phyloP scores from a whole-genome alignment of 2,888 invertebrate species.

The Chaetoderma sp. region DNA sequence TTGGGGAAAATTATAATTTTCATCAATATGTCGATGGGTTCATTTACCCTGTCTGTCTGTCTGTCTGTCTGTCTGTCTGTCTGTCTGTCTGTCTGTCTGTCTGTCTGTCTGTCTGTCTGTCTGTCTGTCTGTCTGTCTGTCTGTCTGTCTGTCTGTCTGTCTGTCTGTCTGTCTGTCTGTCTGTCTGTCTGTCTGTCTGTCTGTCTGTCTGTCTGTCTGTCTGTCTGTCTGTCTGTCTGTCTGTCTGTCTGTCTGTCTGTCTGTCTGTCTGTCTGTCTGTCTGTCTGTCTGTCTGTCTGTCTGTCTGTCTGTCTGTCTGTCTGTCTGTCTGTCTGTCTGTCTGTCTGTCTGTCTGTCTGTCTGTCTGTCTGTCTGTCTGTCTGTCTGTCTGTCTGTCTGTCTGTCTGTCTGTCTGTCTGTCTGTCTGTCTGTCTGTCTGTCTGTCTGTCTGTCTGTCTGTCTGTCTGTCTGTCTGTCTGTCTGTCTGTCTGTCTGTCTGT shows the following conservation, averaged over 20 bases:
- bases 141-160: background rate
- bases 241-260: constrained; percentile 4
- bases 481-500: background rate
- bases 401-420: constrained; percentile 4
- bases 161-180: constrained; percentile 3
- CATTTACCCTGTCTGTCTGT: constrained; percentile 7
- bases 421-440: constrained; percentile 1
- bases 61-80: constrained; percentile 10
- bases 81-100: background rate
- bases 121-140: constrained; percentile 13
- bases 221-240: constrained; percentile 3
- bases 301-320: constrained; percentile 3
- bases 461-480: constrained; percentile 12
- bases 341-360: background rate
- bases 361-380: background rate
- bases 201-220: background rate
- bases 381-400: constrained; percentile 3
- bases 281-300: background rate
- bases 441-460: constrained; percentile 3
- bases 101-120: constrained; percentile 18
- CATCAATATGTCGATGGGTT: no score
- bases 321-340: constrained; percentile 4
- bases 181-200: constrained; percentile 1
- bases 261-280: background rate
- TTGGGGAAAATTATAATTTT: no score